A percentile compares a stretch with the other conserved stretches of the same genome.
Conservation (phyloP, 2,797 vertebrate genomes). For the Oryzias sinensis region DNA sequence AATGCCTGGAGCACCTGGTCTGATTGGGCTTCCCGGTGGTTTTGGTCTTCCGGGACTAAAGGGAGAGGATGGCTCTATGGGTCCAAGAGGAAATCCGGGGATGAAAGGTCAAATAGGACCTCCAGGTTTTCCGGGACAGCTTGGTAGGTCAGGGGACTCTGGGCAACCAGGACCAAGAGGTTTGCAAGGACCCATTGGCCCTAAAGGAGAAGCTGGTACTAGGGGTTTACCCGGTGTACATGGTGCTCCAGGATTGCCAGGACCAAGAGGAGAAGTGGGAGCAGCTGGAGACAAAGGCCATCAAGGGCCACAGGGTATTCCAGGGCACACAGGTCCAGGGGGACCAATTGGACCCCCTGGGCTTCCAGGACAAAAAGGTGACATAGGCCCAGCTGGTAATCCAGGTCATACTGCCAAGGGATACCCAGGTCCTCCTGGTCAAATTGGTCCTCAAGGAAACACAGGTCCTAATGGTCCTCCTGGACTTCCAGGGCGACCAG, state of each 20-base stretch:
- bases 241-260: slow-evolving; percentile 81
- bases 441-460: slow-evolving; percentile 86
- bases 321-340: slow-evolving; percentile 87
- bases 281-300: slow-evolving; percentile 83
- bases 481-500: slow-evolving; percentile 87
- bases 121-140: slow-evolving; percentile 86
- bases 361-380: slow-evolving; percentile 87
- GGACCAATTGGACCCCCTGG: slow-evolving; percentile 93
- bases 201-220: slow-evolving; percentile 86
- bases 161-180: slow-evolving; percentile 89
- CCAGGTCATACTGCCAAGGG: slow-evolving; percentile 89
- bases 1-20: slow-evolving; percentile 86
- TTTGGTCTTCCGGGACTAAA: slow-evolving; percentile 89
- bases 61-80: slow-evolving; percentile 84
- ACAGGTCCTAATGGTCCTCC: slow-evolving; percentile 84
- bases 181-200: slow-evolving; percentile 86
- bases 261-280: slow-evolving; percentile 86
- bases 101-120: slow-evolving; percentile 86
- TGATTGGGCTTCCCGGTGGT: slow-evolving; percentile 85
- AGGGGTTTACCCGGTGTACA: slow-evolving; percentile 86
- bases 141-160: slow-evolving; percentile 84
- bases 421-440: slow-evolving; percentile 83
- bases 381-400: slow-evolving; percentile 83
- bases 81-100: slow-evolving; percentile 83
- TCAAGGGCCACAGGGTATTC: slow-evolving; percentile 91